phyloP scores from a whole-genome alignment of 2,113 vertebrate species.

The Protobothrops flavoviridis region DNA sequence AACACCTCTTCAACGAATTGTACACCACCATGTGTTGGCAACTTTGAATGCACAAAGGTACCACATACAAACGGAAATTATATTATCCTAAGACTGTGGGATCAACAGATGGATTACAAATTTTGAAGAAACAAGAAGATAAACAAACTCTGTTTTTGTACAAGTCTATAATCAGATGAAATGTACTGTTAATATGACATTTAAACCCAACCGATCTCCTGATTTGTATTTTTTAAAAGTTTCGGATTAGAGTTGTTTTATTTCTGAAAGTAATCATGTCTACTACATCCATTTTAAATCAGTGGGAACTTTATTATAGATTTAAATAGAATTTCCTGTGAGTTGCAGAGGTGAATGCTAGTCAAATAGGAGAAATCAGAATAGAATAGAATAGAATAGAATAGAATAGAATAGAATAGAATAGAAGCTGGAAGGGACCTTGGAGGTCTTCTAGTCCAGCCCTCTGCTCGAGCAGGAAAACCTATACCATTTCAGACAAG shows the following conservation, averaged over 20 bases:
- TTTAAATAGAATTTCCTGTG: background rate
- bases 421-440: no score
- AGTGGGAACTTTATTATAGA: background rate
- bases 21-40: background rate
- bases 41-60: background rate
- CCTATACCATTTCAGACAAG: no score
- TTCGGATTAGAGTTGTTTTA: background rate
- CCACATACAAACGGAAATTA: background rate
- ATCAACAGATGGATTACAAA: background rate
- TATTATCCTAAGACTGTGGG: background rate
- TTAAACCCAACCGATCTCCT: background rate
- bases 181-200: background rate
- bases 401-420: no score
- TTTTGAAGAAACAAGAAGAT: background rate
- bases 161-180: background rate
- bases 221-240: background rate
- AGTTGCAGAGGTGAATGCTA: background rate
- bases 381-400: no score
- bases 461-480: no score
- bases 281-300: background rate
- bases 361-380: background rate
- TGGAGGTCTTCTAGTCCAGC: no score
- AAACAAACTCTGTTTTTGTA: background rate
- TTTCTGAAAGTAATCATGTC: background rate
- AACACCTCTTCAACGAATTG: constrained; percentile 3